These are phyloP conservation scores for Gymnarchus niloticus DNA, from an alignment of 2,113 vertebrate genomes.

Conservation along the genomic window DNA sequence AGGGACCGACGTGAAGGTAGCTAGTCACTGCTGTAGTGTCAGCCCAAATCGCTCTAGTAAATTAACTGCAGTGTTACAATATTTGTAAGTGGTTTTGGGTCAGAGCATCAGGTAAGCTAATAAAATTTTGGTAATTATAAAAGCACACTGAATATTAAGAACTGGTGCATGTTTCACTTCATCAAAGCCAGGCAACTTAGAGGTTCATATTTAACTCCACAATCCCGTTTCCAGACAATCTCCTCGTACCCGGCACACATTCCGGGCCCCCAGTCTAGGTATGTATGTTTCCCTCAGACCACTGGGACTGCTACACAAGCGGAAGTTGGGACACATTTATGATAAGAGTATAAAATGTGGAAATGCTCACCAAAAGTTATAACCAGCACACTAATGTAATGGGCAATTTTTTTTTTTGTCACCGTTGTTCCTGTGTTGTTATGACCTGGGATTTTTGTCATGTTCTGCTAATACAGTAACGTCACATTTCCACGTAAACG, in stretches of 20 bases:
- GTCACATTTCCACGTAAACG: background rate
- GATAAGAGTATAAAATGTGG: background rate
- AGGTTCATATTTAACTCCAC: background rate
- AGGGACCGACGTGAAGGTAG: no score
- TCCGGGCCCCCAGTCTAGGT: constrained; percentile 20
- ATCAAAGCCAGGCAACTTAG: background rate
- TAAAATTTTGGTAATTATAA: no score
- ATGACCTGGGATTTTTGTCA: background rate
- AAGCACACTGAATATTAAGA: background rate
- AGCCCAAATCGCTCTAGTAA: no score
- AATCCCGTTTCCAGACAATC: constrained; percentile 18
- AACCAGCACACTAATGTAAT: background rate
- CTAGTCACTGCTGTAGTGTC: no score
- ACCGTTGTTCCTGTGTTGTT: background rate
- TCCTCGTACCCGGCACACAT: background rate
- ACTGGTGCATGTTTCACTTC: constrained; percentile 32
- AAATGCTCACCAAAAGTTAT: background rate
- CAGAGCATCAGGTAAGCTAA: no score
- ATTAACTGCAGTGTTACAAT: no score
- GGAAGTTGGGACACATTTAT: background rate
- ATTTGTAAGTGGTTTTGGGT: no score
- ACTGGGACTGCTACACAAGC: background rate
- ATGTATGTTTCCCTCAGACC: constrained; percentile 1
- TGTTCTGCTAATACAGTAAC: background rate
- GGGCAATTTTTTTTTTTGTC: background rate